Evolutionary conservation across 2,797 vertebrate species (phyloP), one percentile per base, ranked within the genome.

Genomic region (Notoglanidium macrostoma): DNA sequence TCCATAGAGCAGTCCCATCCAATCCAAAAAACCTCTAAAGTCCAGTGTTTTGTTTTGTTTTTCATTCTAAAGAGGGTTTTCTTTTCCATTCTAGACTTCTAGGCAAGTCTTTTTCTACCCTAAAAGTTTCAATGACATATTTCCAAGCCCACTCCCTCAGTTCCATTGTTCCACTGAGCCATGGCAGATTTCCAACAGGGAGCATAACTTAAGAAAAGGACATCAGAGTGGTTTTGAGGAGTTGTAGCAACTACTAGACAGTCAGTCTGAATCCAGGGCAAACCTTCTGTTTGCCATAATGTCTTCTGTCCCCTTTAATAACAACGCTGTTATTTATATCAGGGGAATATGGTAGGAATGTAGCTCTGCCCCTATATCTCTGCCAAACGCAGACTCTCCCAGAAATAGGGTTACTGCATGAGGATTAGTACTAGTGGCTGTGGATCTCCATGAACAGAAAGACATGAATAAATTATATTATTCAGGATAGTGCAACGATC

Each of bases 391-490:
- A 49, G 76, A 46, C 35, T 86, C 61, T 83, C 70, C 70, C 70
- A 88, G 32, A 51, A 78, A 59, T 29, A 67, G 44, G 78, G 84
- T 85, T 88, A 85, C 78, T 88, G 72, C 49, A 86, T 59, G 44
- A 83, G 29, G 63, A 88, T 88, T 88, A 88, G 87, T 88, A 88
- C 79, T 61, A 83, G 70, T 78, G 84, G 67, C 63, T 83, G 51
- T 59, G 35, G 79, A 77, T 82, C 49, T 78, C 72, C 87, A 86
- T 61, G 79, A 80, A 59, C 67, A 78, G 68, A 21, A 77, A 55
- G 49, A n/a, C 83, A 51, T 77, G 78, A 85, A 78, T 76, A 88
- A 83, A 88, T 86, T 14, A 29, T 49, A 68, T 83, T 70, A 83
- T 77, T 86, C 49, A 70, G 72, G 80, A 86, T 83, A 77, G 51